Evolutionary conservation across 2,888 invertebrate species (phyloP), one percentile per base, ranked within the genome.

Genomic region (Eupithecia subumbrata): DNA sequence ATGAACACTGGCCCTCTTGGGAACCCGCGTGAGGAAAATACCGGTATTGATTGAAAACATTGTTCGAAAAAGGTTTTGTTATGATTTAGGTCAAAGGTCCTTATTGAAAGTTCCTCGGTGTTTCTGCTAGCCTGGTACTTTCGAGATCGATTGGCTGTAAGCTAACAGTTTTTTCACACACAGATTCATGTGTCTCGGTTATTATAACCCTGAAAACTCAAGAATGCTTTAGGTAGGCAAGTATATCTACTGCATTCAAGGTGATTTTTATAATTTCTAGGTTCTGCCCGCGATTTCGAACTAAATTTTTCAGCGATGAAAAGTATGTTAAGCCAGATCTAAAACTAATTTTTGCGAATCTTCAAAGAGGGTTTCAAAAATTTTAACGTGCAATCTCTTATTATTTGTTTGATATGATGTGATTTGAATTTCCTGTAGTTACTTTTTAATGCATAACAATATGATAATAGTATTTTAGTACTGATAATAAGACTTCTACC

Each of bases 31-130:
- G 83, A 81, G 83, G 83, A 82, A 87, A 87, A 87, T 87, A 80
- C 75, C 82, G 81, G 82, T 85, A 88, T 88, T 88, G 87, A 88
- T 86, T 84, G 84, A 83, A 85, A 85, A 84, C 76, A 77, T 73
- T 69, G 70, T 72, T 60, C 70, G 63, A 40, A 43, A 72, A 75
- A 64, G 71, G 66, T 74, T 75, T 73, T 71, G 40, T 73, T 75
- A 73, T 74, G 52, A 76, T 76, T 45, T 69, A 74, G 74, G 71
- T 73, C 68, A 68, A 73, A 73, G 64, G 52, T 72, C 64, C 7
- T 68, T 68, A 45, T 68, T 43, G 43, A 68, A 68, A 64, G 30
- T 34, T 64, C 34, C 64, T 64, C 22, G 22, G 52, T 56, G 30
- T 30, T 30, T 34, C 30, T 64, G 64, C 18, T 64, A 18, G 34